Base-by-base conservation (phyloP, 2,113 vertebrate species). In the Microcebus griseorufus region DNA sequence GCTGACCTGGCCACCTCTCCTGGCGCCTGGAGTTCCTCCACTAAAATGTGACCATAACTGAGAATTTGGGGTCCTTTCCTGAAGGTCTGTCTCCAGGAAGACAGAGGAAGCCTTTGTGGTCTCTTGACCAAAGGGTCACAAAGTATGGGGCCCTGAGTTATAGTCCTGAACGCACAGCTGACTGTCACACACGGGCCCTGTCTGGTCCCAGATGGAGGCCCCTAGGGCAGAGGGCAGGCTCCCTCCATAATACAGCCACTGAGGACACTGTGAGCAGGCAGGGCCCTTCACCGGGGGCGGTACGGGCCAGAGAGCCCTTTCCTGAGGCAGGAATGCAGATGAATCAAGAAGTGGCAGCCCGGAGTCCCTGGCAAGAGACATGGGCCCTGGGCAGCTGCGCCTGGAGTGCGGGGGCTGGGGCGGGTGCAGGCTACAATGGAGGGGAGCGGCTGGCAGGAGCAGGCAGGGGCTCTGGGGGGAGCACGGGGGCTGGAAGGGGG, bases 281-380 rank as follows among this genome's bases (percentile, higher is more conserved):
- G 25, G 39, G 32, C 67, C 34, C 1, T 20, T 62, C 58, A 32
- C 60, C 8, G 13, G 51, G 12, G 32, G 86, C 20, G 0, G 45
- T 16, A 32, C 3, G 2, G 18, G 10, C 13, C 2, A 2, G 42
- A 27, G 42, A n/a, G 53, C 16, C 2, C 29, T 22, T 32, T 9
- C n/a, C 72, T n/a, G 76, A 94, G n/a, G 20, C 4, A 1, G 10
- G 39, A 12, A 25, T 25, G n/a, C 39, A 29, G 20, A 42, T 1
- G 37, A n/a, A 25, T 29, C 39, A 10, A 10, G 0, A 1, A 22
- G 8, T 45, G 45, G 45, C 85, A 88, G 62, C 42, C 32, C 72
- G 2, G 55, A 48, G 27, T 42, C 5, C 0, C 55, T 34, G 76
- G 62, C 37, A 18, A 34, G 55, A 81, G 34, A 32, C 2, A 0